Percentiles rank a stretch among this genome's conserved stretches.
phyloP scores from a whole-genome alignment of 2,113 vertebrate species.

The Oncorhynchus clarkii region DNA sequence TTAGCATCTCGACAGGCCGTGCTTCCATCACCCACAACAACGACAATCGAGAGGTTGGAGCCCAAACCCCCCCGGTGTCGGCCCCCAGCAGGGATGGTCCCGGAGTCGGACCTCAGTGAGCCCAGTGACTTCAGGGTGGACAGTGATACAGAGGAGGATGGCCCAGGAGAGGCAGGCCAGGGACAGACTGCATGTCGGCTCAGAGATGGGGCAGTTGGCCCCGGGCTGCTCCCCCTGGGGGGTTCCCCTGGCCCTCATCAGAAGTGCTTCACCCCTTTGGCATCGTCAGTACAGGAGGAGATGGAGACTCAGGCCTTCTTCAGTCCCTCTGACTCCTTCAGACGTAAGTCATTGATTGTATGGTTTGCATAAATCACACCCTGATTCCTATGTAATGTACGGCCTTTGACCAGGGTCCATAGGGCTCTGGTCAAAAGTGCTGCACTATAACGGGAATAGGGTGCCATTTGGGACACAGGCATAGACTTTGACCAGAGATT shows the following conservation, averaged over 20 bases:
- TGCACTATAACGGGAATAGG: too few relatives aligned
- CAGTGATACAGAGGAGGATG: constrained; percentile 46
- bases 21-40: constrained; percentile 5
- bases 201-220: constrained; percentile 9
- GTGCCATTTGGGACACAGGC: too few relatives aligned
- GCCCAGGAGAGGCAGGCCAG: constrained; percentile 2
- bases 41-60: not conserved
- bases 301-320: constrained; percentile 63
- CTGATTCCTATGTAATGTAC: too few relatives aligned
- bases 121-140: constrained; percentile 21
- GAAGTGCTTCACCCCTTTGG: constrained; percentile 63
- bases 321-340: constrained; percentile 41
- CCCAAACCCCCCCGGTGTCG: not conserved
- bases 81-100: not conserved
- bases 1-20: not conserved
- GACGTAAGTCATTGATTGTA: constrained; percentile 28
- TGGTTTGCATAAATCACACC: not conserved
- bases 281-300: constrained; percentile 40
- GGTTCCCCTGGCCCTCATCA: constrained; percentile 3
- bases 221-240: not conserved
- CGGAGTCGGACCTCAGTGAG: not conserved
- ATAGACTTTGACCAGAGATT: too few relatives aligned
- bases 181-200: constrained; percentile 19
- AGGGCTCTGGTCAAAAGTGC: too few relatives aligned
- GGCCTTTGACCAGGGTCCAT: too few relatives aligned